These are phyloP conservation scores for Stegana nigrithorax DNA, from an alignment of 2,888 invertebrate genomes.

Conservation along the genomic window DNA sequence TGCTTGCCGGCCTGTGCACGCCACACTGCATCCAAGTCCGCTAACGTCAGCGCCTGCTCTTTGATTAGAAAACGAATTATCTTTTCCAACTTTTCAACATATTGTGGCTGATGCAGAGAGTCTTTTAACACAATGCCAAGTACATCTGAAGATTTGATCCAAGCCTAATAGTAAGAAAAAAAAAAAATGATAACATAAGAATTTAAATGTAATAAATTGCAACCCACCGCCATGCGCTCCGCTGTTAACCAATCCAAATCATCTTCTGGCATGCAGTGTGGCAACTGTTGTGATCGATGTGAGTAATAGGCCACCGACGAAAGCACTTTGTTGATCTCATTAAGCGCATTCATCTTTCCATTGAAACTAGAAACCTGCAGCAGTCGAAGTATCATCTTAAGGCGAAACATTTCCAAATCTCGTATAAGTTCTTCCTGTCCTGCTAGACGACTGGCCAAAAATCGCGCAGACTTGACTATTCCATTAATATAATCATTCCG, in stretches of 20 bases:
- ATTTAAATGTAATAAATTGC: neutral
- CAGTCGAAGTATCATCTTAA: conserved; percentile 94
- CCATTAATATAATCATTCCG: conserved; percentile 96
- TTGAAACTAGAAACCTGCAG: conserved; percentile 97
- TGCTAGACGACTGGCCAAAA: conserved; percentile 85
- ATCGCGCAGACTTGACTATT: conserved; percentile 92
- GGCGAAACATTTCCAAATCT: conserved; percentile 90
- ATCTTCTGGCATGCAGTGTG: conserved; percentile 77
- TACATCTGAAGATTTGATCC: conserved; percentile 96
- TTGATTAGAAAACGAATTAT: conserved; percentile 97
- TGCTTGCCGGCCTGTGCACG: conserved; percentile 97
- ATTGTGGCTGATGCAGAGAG: conserved; percentile 96
- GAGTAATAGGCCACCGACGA: conserved; percentile 91
- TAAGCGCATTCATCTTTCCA: conserved; percentile 98
- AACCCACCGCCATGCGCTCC: conserved; percentile 90
- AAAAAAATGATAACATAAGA: conserved; percentile 5
- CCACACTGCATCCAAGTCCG: conserved; percentile 96
- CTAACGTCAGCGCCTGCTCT: conserved; percentile 86
- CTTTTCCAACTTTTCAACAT: conserved; percentile 97
- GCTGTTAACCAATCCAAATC: conserved; percentile 94
- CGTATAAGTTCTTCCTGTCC: conserved; percentile 81
- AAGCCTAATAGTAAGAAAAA: conserved; percentile 74
- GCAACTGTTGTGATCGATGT: conserved; percentile 75
- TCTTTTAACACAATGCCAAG: conserved; percentile 94
- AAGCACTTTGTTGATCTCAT: conserved; percentile 97